Percentiles rank a stretch among this genome's conserved stretches.
Conservation (phyloP, 2,888 invertebrate genomes). For the Chrysolina americana region DNA sequence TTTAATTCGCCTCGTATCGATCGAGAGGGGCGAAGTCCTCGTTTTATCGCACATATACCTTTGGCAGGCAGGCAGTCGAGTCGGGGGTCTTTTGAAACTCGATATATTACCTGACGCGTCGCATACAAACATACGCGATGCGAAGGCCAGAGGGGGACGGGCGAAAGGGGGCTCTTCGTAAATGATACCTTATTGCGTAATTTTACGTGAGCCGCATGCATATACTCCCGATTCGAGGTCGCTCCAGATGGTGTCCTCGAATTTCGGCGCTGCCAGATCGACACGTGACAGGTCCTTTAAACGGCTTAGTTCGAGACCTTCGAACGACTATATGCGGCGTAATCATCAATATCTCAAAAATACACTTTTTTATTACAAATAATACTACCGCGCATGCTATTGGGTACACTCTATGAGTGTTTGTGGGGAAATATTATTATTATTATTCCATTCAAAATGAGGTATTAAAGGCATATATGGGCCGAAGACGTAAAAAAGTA, state of each 20-base stretch:
- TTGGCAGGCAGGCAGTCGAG: not conserved
- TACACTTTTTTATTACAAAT: not conserved
- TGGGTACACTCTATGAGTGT: too few relatives aligned
- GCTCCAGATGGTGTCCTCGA: constrained; percentile 22
- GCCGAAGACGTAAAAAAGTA: too few relatives aligned
- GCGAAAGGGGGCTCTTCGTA: not conserved
- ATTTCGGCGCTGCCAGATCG: not conserved
- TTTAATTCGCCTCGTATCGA: not conserved
- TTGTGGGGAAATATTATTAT: too few relatives aligned
- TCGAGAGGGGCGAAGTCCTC: constrained; percentile 8
- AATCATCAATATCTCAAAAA: not conserved
- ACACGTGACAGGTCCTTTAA: constrained; percentile 11
- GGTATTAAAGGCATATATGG: too few relatives aligned
- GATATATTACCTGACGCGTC: constrained; percentile 20
- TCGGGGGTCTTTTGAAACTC: constrained; percentile 19
- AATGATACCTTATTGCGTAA: constrained; percentile 21
- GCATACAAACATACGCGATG: constrained; percentile 22
- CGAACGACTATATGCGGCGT: not conserved
- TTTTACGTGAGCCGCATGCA: constrained; percentile 18
- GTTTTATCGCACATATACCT: constrained; percentile 13
- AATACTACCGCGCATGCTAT: too few relatives aligned
- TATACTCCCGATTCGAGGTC: constrained; percentile 15
- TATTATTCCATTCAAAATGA: too few relatives aligned
- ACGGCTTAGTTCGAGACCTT: not conserved
- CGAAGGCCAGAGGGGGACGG: not conserved